A percentile compares a stretch with the other conserved stretches of the same genome.
phyloP scores from a whole-genome alignment of 2,797 vertebrate species.

The Rallus crepitans region DNA sequence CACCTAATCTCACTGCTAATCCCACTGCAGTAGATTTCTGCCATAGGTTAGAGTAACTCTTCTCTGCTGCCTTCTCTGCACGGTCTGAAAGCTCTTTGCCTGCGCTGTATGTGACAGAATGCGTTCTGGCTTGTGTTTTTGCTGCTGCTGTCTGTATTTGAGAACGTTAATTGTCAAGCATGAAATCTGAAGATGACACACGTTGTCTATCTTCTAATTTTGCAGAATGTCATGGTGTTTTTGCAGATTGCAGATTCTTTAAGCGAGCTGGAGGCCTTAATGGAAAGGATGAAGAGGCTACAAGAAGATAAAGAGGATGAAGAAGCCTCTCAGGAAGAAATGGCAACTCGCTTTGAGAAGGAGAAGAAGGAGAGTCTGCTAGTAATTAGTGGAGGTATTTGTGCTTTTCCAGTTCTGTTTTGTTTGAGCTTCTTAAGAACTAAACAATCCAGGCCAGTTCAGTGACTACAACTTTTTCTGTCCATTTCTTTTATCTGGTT shows the following conservation, averaged over 20 bases:
- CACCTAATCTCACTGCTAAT: neutral
- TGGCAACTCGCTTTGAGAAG: constrained; percentile 87
- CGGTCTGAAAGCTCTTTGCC: neutral
- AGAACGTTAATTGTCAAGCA: neutral
- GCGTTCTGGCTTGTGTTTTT: neutral
- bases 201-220: constrained; percentile 10
- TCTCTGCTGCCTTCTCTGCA: neutral
- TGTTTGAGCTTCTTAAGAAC: neutral
- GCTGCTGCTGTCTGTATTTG: neutral
- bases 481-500: neutral
- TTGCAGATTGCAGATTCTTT: constrained; percentile 83
- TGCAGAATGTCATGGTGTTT: constrained; percentile 48
- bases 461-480: neutral
- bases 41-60: neutral
- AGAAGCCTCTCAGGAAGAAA: constrained; percentile 85
- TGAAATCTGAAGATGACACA: constrained; percentile 16
- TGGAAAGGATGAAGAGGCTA: constrained; percentile 87
- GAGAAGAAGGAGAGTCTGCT: constrained; percentile 87
- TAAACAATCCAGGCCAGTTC: neutral
- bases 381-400: constrained; percentile 83
- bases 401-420: neutral
- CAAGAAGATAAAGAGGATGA: constrained; percentile 85
- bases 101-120: neutral
- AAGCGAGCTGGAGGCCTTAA: constrained; percentile 85
- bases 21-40: neutral